Conservation (phyloP, 2,113 vertebrate species). For the Syrrhaptes paradoxus region DNA sequence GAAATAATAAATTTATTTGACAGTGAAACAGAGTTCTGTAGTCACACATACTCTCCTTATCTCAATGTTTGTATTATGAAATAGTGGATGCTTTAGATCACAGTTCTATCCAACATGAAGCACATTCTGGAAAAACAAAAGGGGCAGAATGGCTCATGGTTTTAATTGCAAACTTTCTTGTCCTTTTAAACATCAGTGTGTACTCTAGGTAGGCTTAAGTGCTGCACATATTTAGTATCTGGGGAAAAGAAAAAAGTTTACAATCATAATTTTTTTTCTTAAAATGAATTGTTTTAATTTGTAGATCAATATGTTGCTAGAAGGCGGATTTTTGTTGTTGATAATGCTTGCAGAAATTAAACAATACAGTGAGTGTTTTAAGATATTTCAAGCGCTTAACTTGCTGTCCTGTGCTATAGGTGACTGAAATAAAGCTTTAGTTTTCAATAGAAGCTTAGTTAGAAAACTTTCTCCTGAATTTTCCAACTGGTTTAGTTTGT, state of each 20-base stretch:
- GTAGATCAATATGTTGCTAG: not conserved
- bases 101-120: not conserved
- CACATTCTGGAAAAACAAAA: not conserved
- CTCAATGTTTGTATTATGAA: not conserved
- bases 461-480: not conserved
- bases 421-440: not conserved
- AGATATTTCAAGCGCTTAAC: not conserved
- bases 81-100: not conserved
- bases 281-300: not conserved
- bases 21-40: not conserved
- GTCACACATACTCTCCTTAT: not conserved
- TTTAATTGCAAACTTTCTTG: not conserved
- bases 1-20: not conserved
- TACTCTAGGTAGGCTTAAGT: not conserved
- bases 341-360: not conserved
- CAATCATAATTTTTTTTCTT: not conserved
- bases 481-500: not conserved
- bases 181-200: not conserved
- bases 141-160: not conserved
- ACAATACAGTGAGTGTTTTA: not conserved
- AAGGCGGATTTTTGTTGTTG: not conserved
- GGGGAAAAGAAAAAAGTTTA: no score
- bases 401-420: not conserved
- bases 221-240: not conserved
- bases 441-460: not conserved